Evolutionary conservation across 2,113 vertebrate genomes (phyloP).

Genomic region (Oreamnos americanus): DNA sequence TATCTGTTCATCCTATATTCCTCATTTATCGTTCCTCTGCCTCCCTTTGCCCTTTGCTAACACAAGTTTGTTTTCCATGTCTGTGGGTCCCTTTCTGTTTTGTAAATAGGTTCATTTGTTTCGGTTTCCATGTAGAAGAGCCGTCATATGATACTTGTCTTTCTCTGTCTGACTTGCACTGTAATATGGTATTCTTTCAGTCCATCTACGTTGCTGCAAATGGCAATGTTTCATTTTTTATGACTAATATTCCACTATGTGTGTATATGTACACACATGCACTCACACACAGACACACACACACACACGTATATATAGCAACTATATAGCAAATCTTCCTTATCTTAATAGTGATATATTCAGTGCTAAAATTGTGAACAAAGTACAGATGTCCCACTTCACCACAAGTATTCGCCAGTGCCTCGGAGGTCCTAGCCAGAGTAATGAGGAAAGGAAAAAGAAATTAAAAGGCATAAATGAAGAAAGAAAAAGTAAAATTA

Average conservation of each 20-base stretch:
- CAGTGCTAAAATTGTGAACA: neutral
- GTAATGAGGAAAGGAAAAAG: neutral
- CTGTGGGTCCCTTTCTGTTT: neutral
- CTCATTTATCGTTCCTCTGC: neutral
- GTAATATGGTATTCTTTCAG: neutral
- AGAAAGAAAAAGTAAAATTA: neutral
- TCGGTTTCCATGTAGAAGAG: neutral
- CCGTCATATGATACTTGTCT: neutral
- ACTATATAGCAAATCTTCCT: neutral
- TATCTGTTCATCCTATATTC: neutral
- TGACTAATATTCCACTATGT: neutral
- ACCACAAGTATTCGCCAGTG: neutral
- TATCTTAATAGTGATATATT: neutral
- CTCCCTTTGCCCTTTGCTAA: neutral
- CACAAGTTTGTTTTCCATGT: neutral
- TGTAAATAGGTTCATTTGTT: neutral
- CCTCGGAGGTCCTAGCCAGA: neutral
- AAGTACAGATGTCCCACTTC: neutral
- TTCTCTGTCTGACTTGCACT: neutral
- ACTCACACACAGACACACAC: neutral
- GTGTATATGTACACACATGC: neutral
- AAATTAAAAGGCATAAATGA: neutral
- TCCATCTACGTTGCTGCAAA: neutral
- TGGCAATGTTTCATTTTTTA: neutral
- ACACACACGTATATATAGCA: neutral